Percentiles rank a stretch among this genome's conserved stretches.
These are phyloP conservation scores for Nannospalax galili DNA, from an alignment of 2,113 vertebrate species.

Conservation along the genomic window DNA sequence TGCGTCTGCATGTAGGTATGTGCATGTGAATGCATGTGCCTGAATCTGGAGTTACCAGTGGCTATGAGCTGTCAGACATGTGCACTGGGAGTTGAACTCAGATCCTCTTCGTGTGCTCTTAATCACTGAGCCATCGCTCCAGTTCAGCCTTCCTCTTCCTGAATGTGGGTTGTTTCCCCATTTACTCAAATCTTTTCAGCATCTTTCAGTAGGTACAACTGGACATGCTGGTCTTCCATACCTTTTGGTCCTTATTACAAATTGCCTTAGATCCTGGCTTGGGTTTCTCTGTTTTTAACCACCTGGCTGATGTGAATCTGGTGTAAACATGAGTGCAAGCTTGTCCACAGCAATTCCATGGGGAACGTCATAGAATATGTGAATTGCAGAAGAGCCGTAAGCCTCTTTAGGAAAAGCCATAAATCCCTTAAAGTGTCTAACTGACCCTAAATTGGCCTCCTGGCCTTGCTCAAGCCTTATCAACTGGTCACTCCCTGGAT, in stretches of 20 bases:
- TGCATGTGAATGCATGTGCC: too few relatives aligned
- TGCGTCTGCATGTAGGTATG: not conserved
- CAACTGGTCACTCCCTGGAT: too few relatives aligned
- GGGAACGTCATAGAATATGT: too few relatives aligned
- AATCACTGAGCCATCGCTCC: not conserved
- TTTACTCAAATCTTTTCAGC: not conserved
- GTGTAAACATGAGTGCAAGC: not conserved
- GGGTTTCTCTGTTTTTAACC: not conserved
- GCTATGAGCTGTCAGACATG: too few relatives aligned
- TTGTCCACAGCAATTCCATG: not conserved
- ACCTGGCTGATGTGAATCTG: not conserved
- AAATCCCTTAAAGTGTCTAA: too few relatives aligned
- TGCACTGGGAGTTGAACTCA: too few relatives aligned
- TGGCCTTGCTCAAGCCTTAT: too few relatives aligned
- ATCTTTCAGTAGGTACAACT: constrained; percentile 18
- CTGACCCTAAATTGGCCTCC: too few relatives aligned
- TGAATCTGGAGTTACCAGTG: too few relatives aligned
- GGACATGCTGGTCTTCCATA: not conserved
- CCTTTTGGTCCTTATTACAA: not conserved
- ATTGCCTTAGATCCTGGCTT: not conserved
- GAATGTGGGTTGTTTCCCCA: not conserved
- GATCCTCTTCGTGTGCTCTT: too few relatives aligned
- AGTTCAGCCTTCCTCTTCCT: not conserved
- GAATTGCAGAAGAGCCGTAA: too few relatives aligned
- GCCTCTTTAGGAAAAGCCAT: too few relatives aligned